A percentile compares a stretch with the other conserved stretches of the same genome.
Conservation (phyloP, 2,888 invertebrate species). For the Drosophila nr. perissopoda region DNA sequence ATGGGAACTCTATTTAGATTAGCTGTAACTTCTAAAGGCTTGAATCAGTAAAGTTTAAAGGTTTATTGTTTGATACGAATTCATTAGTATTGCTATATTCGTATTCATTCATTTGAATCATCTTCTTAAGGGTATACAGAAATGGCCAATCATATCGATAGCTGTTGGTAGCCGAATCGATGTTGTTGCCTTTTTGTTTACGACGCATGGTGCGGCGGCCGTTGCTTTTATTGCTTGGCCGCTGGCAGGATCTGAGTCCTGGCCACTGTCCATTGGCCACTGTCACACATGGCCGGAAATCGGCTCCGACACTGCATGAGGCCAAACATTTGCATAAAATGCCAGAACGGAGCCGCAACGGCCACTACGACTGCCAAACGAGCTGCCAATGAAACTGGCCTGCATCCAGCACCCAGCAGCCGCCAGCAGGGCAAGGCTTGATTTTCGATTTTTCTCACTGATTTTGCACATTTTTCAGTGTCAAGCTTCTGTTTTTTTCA, state of each 20-base stretch:
- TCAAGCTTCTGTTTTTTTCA: conserved; percentile 41
- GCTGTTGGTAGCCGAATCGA: conserved; percentile 3
- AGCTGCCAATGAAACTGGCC: conserved; percentile 20
- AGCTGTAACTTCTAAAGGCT: neutral
- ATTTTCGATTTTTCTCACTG: conserved; percentile 78
- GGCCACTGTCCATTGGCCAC: conserved; percentile 57
- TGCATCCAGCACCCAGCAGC: neutral
- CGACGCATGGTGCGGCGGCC: conserved; percentile 46
- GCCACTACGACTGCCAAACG: conserved; percentile 29
- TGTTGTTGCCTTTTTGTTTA: conserved; percentile 47
- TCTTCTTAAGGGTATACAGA: conserved; percentile 20
- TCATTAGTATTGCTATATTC: neutral
- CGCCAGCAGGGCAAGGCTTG: conserved; percentile 33
- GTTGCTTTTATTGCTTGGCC: conserved; percentile 68
- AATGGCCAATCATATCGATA: neutral
- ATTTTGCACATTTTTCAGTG: conserved; percentile 78
- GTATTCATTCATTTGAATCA: neutral
- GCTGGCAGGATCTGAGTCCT: conserved; percentile 30
- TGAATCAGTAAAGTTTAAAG: neutral
- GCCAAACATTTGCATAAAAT: conserved; percentile 78
- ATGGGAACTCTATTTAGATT: neutral
- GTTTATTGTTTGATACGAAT: neutral
- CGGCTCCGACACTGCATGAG: conserved; percentile 74
- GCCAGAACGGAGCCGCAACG: conserved; percentile 51
- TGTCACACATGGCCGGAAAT: conserved; percentile 80